A percentile compares a stretch with the other conserved stretches of the same genome.
Conservation (phyloP, 2,113 vertebrate species). For the Sakesphorus luctuosus region DNA sequence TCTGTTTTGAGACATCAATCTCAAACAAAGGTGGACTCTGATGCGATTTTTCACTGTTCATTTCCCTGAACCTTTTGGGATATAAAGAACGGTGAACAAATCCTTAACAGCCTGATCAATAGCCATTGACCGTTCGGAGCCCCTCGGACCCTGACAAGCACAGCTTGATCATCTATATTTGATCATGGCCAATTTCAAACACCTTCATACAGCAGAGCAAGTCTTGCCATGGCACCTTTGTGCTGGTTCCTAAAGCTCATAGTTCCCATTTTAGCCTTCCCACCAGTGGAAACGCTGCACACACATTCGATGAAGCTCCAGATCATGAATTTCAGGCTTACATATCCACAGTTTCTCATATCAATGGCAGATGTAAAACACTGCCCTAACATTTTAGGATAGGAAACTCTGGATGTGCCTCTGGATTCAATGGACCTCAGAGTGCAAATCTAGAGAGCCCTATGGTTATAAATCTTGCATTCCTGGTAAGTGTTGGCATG, state of each 20-base stretch:
- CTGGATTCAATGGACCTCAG: constrained; percentile 79
- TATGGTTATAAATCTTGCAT: constrained; percentile 78
- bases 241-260: constrained; percentile 57
- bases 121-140: constrained; percentile 74
- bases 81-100: constrained; percentile 74
- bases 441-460: constrained; percentile 74
- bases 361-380: constrained; percentile 70
- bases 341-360: constrained; percentile 50
- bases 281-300: constrained; percentile 60
- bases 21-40: constrained; percentile 62
- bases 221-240: constrained; percentile 59
- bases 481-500: constrained; percentile 78
- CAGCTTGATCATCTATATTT: constrained; percentile 82
- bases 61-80: constrained; percentile 76
- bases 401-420: constrained; percentile 71
- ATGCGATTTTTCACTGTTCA: constrained; percentile 70
- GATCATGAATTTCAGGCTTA: constrained; percentile 49
- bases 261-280: constrained; percentile 21
- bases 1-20: constrained; percentile 35
- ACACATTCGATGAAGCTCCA: constrained; percentile 64
- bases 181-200: constrained; percentile 80
- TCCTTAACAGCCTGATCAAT: constrained; percentile 83
- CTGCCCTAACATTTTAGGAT: constrained; percentile 62
- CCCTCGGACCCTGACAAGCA: constrained; percentile 75
- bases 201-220: constrained; percentile 64